These are phyloP conservation scores for Nasonia vitripennis DNA, from an alignment of 1,140 invertebrate genomes.

Conservation along the genomic window DNA sequence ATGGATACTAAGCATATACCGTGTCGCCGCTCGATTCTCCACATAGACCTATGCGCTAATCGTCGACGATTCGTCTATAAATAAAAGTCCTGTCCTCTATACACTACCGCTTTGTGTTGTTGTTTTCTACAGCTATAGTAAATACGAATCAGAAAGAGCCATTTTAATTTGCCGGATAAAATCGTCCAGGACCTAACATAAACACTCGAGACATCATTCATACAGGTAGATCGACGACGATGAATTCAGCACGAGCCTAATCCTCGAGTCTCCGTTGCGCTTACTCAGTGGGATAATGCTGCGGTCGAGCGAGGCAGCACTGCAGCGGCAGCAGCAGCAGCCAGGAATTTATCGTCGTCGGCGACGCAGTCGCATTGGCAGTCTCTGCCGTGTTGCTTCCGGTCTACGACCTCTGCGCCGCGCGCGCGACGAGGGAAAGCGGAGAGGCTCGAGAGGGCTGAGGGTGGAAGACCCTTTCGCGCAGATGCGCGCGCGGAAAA, in stretches of 20 bases:
- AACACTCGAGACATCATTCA: too few relatives aligned
- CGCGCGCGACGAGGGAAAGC: background rate
- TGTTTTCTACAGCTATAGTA: too few relatives aligned
- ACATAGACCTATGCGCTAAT: too few relatives aligned
- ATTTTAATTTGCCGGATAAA: too few relatives aligned
- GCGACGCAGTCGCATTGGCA: background rate
- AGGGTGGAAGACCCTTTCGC: background rate
- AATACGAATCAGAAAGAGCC: too few relatives aligned
- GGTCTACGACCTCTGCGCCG: conserved; percentile 19
- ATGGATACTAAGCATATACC: too few relatives aligned
- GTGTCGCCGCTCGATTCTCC: too few relatives aligned
- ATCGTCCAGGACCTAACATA: too few relatives aligned
- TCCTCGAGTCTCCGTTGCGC: background rate
- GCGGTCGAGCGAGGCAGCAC: background rate
- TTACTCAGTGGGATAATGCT: conserved; percentile 12
- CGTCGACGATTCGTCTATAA: too few relatives aligned
- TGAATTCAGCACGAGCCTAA: background rate
- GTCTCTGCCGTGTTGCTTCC: background rate
- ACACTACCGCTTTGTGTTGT: too few relatives aligned
- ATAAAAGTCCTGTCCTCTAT: too few relatives aligned
- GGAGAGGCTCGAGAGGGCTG: background rate
- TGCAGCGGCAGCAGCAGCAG: background rate
- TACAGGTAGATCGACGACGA: too few relatives aligned
- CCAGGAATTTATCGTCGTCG: conserved; percentile 24
- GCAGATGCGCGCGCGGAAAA: background rate